A percentile compares a stretch with the other conserved stretches of the same genome.
These are phyloP conservation scores for Lagodon rhomboides DNA, from an alignment of 2,797 vertebrate genomes.

Conservation along the genomic window DNA sequence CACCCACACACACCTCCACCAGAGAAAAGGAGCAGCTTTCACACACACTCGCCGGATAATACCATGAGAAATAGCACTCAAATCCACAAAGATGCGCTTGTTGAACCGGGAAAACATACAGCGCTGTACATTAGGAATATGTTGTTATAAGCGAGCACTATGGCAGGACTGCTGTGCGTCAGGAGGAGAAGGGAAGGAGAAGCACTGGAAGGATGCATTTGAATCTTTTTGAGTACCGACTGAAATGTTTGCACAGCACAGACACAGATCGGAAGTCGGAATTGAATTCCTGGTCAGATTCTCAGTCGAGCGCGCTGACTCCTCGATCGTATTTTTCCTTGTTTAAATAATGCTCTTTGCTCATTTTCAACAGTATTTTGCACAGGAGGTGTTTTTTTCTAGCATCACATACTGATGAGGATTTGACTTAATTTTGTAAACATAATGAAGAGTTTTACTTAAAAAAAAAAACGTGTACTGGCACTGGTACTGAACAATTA, in stretches of 20 bases:
- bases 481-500: neutral
- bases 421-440: neutral
- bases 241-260: neutral
- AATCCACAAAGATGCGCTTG: constrained; percentile 64
- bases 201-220: neutral
- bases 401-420: neutral
- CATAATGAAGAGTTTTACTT: neutral
- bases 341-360: neutral
- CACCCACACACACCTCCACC: constrained; percentile 67
- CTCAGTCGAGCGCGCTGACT: neutral
- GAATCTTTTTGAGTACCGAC: neutral
- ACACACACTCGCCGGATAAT: constrained; percentile 68
- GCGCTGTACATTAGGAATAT: constrained; percentile 36
- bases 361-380: neutral
- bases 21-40: constrained; percentile 70
- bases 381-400: neutral
- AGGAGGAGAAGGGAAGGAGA: constrained; percentile 16
- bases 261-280: neutral
- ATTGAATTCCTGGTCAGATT: neutral
- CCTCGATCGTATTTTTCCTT: neutral
- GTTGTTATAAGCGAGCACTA: constrained; percentile 28
- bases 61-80: constrained; percentile 71
- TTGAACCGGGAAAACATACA: constrained; percentile 39
- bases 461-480: neutral
- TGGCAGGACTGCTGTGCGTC: constrained; percentile 7